A percentile compares a stretch with the other conserved stretches of the same genome.
Conservation (phyloP, 92 coral and sea anemone genomes). For the Phenganax marumi region DNA sequence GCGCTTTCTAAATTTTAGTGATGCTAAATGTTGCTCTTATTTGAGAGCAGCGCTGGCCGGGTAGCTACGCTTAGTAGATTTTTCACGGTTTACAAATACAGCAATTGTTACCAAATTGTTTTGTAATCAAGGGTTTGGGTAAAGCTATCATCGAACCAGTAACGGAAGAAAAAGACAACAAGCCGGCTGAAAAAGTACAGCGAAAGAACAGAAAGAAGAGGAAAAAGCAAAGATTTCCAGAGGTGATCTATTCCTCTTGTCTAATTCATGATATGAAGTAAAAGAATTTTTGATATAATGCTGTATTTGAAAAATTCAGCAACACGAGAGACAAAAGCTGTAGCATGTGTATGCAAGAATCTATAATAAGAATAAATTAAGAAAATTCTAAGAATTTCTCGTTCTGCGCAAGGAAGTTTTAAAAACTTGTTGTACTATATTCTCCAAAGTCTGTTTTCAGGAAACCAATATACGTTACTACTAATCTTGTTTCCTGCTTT, state of each 20-base stretch:
- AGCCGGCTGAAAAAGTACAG: constrained; percentile 6
- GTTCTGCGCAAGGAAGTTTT: too few species aligned
- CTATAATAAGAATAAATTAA: too few species aligned
- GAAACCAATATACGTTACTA: too few species aligned
- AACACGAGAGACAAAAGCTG: not conserved
- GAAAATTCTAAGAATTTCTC: too few species aligned
- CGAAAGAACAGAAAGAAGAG: constrained; percentile 22
- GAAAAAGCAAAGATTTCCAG: not conserved
- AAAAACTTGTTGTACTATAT: not conserved
- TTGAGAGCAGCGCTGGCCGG: too few species aligned
- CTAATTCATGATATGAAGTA: not conserved
- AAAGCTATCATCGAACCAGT: not conserved
- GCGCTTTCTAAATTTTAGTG: too few species aligned
- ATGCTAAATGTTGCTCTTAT: too few species aligned
- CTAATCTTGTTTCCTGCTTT: too few species aligned
- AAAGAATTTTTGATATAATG: too few species aligned
- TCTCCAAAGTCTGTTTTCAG: not conserved
- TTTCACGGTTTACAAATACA: too few species aligned
- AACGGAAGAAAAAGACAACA: not conserved
- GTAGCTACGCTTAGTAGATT: too few species aligned
- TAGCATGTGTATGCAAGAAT: not conserved
- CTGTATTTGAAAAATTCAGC: too few species aligned
- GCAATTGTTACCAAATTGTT: not conserved
- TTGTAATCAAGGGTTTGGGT: not conserved
- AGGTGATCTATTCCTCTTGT: not conserved